A percentile compares a stretch with the other conserved stretches of the same genome.
These are phyloP conservation scores for Acromyrmex echinatior DNA, from an alignment of 1,140 invertebrate species.

Conservation along the genomic window DNA sequence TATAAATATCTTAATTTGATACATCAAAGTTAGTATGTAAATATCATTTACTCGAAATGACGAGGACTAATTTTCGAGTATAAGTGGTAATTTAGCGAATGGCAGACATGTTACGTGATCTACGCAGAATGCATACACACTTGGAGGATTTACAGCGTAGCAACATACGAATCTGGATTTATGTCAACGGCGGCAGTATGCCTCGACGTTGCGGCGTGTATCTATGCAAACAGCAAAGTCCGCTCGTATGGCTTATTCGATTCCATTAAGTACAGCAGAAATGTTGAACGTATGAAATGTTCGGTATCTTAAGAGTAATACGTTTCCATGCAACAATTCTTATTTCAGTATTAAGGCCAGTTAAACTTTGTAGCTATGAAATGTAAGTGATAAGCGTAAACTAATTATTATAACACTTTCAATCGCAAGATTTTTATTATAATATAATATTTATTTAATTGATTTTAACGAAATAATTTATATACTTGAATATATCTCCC, in stretches of 20 bases:
- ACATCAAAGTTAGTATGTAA: neutral
- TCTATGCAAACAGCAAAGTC: constrained; percentile 44
- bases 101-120: constrained; percentile 39
- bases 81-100: constrained; percentile 21
- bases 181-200: constrained; percentile 18
- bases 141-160: constrained; percentile 33
- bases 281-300: constrained; percentile 17
- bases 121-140: constrained; percentile 4
- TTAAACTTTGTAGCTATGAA: no score
- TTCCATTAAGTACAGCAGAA: constrained; percentile 58
- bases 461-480: neutral
- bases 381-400: no score
- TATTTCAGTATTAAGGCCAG: neutral
- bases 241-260: constrained; percentile 10
- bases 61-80: constrained; percentile 28
- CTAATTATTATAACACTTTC: neutral
- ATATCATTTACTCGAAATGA: neutral
- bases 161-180: constrained; percentile 62
- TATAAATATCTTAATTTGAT: constrained; percentile 3
- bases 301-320: neutral
- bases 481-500: neutral
- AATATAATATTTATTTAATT: constrained; percentile 4
- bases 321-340: neutral
- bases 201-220: neutral
- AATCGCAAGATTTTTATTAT: neutral